phyloP scores from a whole-genome alignment of 2,113 vertebrate genomes.

The Pelodiscus sinensis region DNA sequence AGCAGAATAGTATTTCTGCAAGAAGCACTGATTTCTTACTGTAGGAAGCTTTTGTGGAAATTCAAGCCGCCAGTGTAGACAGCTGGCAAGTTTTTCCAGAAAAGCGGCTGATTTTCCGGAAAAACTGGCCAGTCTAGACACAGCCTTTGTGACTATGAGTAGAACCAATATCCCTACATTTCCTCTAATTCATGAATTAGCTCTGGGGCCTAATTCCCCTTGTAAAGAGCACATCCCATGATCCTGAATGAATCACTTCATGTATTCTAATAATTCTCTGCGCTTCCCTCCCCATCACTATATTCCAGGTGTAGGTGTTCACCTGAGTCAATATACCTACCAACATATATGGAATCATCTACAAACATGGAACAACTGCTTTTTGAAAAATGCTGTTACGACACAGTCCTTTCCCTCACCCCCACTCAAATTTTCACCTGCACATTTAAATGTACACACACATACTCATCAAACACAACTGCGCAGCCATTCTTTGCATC shows the following conservation, averaged over 20 bases:
- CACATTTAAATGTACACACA: constrained; percentile 37
- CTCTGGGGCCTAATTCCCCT: constrained; percentile 21
- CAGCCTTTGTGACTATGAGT: constrained; percentile 28
- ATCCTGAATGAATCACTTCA: constrained; percentile 14
- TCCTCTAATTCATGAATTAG: constrained; percentile 29
- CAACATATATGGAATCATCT: constrained; percentile 44
- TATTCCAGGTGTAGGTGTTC: constrained; percentile 12
- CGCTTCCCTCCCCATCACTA: background rate
- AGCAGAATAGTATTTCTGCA: too few relatives aligned
- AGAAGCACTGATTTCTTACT: too few relatives aligned
- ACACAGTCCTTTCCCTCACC: constrained; percentile 53
- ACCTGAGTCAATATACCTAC: constrained; percentile 42
- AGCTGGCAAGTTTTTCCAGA: too few relatives aligned
- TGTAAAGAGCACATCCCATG: background rate
- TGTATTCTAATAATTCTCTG: background rate
- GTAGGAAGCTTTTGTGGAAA: too few relatives aligned
- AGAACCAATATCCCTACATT: constrained; percentile 38
- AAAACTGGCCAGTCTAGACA: too few relatives aligned
- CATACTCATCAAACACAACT: constrained; percentile 61
- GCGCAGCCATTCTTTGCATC: constrained; percentile 60
- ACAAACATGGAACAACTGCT: constrained; percentile 30
- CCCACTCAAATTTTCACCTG: constrained; percentile 73
- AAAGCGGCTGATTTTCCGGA: too few relatives aligned
- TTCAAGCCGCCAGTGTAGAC: too few relatives aligned
- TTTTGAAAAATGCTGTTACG: constrained; percentile 18